Evolutionary conservation across 2,113 vertebrate genomes (phyloP).

Genomic region (Calcarius ornatus): DNA sequence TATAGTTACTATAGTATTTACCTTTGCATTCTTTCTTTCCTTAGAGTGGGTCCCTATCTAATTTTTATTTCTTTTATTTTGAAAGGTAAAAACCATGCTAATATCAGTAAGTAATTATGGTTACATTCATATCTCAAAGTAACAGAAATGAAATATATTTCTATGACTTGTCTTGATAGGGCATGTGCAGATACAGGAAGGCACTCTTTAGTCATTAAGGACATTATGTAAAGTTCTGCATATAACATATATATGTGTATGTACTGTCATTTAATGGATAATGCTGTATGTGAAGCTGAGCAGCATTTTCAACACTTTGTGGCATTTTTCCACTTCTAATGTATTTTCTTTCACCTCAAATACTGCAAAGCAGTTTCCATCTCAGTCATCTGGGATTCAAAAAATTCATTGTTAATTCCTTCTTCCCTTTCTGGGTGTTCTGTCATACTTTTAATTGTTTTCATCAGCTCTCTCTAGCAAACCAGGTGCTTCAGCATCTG

Average conservation of each 20-base stretch:
- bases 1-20: not conserved
- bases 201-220: not conserved
- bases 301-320: not conserved
- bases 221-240: not conserved
- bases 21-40: not conserved
- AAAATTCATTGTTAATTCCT: not conserved
- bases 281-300: not conserved
- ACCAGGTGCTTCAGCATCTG: not conserved
- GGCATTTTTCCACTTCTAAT: not conserved
- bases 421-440: not conserved
- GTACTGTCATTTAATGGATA: not conserved
- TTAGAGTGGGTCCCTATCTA: not conserved
- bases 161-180: not conserved
- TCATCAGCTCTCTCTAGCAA: not conserved
- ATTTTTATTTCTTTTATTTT: not conserved
- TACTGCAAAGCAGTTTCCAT: not conserved
- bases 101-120: not conserved
- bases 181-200: not conserved
- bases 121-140: not conserved
- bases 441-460: not conserved
- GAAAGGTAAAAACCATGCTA: not conserved
- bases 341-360: not conserved
- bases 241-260: not conserved
- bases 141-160: not conserved
- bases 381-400: not conserved